These are phyloP conservation scores for Villa cingulata DNA, from an alignment of 2,888 invertebrate genomes.

Conservation along the genomic window DNA sequence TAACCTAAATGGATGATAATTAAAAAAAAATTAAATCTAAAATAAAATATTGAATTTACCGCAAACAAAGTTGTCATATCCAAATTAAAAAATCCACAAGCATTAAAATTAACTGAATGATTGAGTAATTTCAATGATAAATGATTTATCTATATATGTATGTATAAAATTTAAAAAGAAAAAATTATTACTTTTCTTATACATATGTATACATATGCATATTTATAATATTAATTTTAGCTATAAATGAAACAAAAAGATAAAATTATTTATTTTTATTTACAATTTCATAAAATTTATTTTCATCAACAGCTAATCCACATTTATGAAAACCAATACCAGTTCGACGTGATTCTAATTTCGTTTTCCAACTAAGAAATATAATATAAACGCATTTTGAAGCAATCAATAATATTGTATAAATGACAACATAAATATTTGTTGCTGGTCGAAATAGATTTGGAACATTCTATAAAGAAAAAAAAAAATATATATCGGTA, in stretches of 20 bases:
- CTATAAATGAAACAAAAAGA: background rate
- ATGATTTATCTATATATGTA: conserved; percentile 31
- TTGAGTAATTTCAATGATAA: conserved; percentile 33
- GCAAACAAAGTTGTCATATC: conserved; percentile 36
- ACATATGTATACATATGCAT: too few species aligned
- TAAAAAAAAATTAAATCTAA: background rate
- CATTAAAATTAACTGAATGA: conserved; percentile 33
- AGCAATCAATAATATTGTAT: conserved; percentile 27
- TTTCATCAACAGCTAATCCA: conserved; percentile 31
- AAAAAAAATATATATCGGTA: background rate
- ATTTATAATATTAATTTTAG: too few species aligned
- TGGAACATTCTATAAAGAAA: conserved; percentile 20
- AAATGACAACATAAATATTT: conserved; percentile 25
- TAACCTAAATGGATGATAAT: conserved; percentile 19
- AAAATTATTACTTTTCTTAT: too few species aligned
- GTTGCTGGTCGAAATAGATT: conserved; percentile 31
- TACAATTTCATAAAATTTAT: conserved; percentile 32
- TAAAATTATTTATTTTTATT: background rate
- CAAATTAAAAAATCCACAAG: conserved; percentile 34
- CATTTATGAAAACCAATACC: conserved; percentile 34
- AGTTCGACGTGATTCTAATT: conserved; percentile 31
- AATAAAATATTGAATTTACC: conserved; percentile 16
- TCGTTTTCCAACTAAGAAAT: conserved; percentile 34
- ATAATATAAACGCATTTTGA: conserved; percentile 34
- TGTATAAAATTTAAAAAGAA: too few species aligned